Evolutionary conservation across 2,888 invertebrate species (phyloP).

Genomic region (Cyclophora albipunctata): DNA sequence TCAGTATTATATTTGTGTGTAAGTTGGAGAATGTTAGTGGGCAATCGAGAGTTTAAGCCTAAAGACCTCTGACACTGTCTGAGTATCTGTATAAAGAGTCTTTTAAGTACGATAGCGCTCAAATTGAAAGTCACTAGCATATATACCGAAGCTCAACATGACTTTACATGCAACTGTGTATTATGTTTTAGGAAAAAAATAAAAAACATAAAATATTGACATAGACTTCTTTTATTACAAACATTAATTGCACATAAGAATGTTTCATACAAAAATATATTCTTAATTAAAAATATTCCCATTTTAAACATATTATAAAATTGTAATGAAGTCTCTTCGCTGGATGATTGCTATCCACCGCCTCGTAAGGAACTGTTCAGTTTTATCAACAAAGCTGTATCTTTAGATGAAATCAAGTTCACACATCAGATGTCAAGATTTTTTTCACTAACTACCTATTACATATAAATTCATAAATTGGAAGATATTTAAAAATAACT

Average conservation of each 20-base stretch:
- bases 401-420: not conserved
- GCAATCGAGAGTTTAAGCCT: too few relatives aligned
- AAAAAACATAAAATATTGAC: constrained; percentile 39
- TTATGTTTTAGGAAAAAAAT: too few relatives aligned
- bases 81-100: too few relatives aligned
- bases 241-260: constrained; percentile 73
- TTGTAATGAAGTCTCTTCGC: constrained; percentile 35
- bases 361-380: not conserved
- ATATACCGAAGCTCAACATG: too few relatives aligned
- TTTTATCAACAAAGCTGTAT: not conserved
- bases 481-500: constrained; percentile 3
- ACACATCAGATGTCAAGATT: constrained; percentile 55
- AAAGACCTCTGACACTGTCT: too few relatives aligned
- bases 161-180: too few relatives aligned
- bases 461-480: constrained; percentile 7
- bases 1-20: too few relatives aligned
- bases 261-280: constrained; percentile 73
- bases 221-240: constrained; percentile 69
- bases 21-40: too few relatives aligned
- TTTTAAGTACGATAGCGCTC: too few relatives aligned
- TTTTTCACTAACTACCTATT: constrained; percentile 4
- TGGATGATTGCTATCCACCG: constrained; percentile 2
- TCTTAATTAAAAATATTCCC: constrained; percentile 67
- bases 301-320: constrained; percentile 64
- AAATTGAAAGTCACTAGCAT: too few relatives aligned